phyloP scores from a whole-genome alignment of 2,113 vertebrate species.

The Notothenia rossii region DNA sequence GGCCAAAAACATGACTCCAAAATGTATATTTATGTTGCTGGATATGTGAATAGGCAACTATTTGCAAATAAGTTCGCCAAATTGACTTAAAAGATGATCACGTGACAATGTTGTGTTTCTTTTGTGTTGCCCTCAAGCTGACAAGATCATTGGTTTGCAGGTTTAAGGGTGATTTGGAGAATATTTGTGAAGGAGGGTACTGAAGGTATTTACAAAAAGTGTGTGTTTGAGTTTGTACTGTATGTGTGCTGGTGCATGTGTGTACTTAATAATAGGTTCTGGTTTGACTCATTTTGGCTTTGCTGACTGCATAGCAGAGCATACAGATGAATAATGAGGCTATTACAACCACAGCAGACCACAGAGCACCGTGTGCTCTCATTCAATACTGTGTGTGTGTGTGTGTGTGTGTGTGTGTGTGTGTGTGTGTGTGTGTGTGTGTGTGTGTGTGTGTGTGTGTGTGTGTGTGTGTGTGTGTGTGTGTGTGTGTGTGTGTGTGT shows the following conservation, averaged over 20 bases:
- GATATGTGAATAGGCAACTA: not conserved
- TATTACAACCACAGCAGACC: constrained; percentile 73
- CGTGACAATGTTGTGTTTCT: not conserved
- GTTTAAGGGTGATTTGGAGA: not conserved
- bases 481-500: too few species aligned
- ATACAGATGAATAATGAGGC: constrained; percentile 77
- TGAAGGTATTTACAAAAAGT: constrained; percentile 6
- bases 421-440: constrained; percentile 39
- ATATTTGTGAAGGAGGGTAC: not conserved
- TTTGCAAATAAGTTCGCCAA: not conserved
- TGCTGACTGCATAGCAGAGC: constrained; percentile 59
- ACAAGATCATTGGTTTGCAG: not conserved
- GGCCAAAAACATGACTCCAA: too few species aligned
- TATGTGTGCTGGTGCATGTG: constrained; percentile 13
- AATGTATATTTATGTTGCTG: not conserved
- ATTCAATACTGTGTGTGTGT: constrained; percentile 60
- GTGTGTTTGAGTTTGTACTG: not conserved
- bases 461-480: too few species aligned
- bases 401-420: constrained; percentile 36
- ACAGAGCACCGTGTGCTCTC: constrained; percentile 57
- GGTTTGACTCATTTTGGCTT: constrained; percentile 58
- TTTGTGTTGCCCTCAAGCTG: not conserved
- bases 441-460: constrained; percentile 26
- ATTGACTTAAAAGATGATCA: not conserved
- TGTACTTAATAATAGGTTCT: constrained; percentile 48